Conservation (phyloP, 2,888 invertebrate species). For the Lasioglossum oenotherae region DNA sequence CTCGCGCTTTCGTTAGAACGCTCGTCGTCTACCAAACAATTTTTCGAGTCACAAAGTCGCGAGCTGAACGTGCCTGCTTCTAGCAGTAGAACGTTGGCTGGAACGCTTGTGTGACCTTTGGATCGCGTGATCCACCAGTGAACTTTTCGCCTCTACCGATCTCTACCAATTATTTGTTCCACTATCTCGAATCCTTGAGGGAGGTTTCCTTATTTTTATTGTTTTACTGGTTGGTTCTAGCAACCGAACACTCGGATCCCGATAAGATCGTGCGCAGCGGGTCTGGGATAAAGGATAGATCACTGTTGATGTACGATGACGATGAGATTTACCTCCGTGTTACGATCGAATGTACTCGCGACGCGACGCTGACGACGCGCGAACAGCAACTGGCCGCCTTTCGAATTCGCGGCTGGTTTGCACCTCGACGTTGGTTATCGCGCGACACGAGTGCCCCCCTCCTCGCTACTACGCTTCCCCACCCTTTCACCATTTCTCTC, state of each 20-base stretch:
- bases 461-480: conserved; percentile 38
- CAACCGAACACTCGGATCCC: conserved; percentile 2
- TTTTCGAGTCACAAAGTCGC: background rate
- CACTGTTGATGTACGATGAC: background rate
- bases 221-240: background rate
- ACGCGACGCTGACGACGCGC: conserved; percentile 79
- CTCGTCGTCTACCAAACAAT: background rate
- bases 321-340: conserved; percentile 57
- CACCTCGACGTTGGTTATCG: conserved; percentile 81
- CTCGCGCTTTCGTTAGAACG: background rate
- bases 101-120: conserved; percentile 47
- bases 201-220: background rate
- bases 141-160: conserved; percentile 38
- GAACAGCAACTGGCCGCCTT: conserved; percentile 82
- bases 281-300: background rate
- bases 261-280: conserved; percentile 11
- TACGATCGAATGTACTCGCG: conserved; percentile 49
- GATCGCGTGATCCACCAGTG: conserved; percentile 25
- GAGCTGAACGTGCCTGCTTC: background rate
- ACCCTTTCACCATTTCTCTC: background rate
- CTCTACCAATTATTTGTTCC: background rate
- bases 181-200: conserved; percentile 28
- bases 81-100: background rate
- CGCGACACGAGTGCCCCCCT: conserved; percentile 70
- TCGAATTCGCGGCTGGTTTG: conserved; percentile 82